phyloP scores from a whole-genome alignment of 2,797 vertebrate genomes.

The Parauchenoglanis punctatus region DNA sequence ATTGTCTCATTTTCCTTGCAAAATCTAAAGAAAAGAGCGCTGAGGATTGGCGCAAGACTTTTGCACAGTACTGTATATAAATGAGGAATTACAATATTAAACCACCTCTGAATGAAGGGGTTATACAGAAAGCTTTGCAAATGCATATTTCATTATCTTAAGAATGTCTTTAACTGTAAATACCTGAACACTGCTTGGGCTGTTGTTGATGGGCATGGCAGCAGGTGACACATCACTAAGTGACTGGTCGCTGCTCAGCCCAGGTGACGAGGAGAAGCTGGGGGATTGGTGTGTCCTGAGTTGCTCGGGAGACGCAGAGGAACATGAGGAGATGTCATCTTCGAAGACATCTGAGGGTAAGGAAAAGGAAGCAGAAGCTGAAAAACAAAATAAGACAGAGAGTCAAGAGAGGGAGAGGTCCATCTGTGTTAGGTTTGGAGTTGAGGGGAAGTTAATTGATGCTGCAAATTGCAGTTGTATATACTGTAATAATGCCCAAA shows the following conservation, averaged over 20 bases:
- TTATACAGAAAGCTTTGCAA: background rate
- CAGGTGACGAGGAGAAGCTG: constrained; percentile 69
- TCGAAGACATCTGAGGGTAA: constrained; percentile 78
- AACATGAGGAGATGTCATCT: constrained; percentile 80
- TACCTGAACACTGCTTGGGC: constrained; percentile 72
- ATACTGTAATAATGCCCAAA: background rate
- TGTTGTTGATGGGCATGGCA: constrained; percentile 64
- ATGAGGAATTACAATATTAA: background rate
- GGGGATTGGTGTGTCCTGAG: constrained; percentile 68
- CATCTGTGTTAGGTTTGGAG: constrained; percentile 39
- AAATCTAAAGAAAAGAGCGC: too few species aligned
- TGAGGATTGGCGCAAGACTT: too few species aligned
- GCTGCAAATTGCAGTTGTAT: background rate
- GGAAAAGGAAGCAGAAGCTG: constrained; percentile 69
- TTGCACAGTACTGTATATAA: too few species aligned
- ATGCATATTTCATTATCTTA: background rate
- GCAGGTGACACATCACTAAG: constrained; percentile 74
- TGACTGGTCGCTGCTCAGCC: constrained; percentile 74
- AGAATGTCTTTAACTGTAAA: constrained; percentile 18
- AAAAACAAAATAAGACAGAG: constrained; percentile 47
- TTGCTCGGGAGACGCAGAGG: constrained; percentile 74
- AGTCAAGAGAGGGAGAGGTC: constrained; percentile 17
- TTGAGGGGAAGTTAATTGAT: background rate
- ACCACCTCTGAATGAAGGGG: background rate
- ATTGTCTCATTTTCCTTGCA: too few species aligned